Conservation (phyloP, 2,113 vertebrate genomes). For the Prolemur simus region DNA sequence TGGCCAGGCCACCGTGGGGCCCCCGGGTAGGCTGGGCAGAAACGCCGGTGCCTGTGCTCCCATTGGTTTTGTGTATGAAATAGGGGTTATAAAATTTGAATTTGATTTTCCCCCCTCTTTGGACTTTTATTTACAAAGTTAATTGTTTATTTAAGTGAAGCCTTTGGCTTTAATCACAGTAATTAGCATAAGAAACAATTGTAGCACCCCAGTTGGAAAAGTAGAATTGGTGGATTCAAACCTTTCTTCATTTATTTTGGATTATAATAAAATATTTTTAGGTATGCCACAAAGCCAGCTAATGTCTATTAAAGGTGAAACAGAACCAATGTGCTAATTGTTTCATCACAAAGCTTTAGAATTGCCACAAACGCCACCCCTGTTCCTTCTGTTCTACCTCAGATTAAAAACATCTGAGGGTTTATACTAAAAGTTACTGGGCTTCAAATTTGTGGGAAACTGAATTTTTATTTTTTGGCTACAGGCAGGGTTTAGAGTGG, state of each 20-base stretch:
- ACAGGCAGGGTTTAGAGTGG: not conserved
- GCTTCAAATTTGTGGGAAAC: not conserved
- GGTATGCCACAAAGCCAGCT: not conserved
- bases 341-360: not conserved
- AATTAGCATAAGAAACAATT: not conserved
- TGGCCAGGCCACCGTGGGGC: not conserved
- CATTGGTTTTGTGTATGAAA: not conserved
- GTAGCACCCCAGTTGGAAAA: not conserved
- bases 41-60: not conserved
- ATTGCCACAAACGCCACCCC: not conserved
- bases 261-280: conserved; percentile 23
- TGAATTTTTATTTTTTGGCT: not conserved
- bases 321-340: not conserved
- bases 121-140: conserved; percentile 5
- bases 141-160: conserved; percentile 1
- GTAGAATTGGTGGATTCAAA: not conserved
- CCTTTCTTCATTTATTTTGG: not conserved
- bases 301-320: not conserved
- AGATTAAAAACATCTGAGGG: not conserved
- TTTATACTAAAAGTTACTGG: not conserved
- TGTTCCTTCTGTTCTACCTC: not conserved
- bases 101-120: not conserved
- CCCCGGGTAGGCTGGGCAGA: not conserved
- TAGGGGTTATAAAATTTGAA: not conserved
- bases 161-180: not conserved